Conservation (phyloP, 2,888 invertebrate species). For the Tortricodes alternella region DNA sequence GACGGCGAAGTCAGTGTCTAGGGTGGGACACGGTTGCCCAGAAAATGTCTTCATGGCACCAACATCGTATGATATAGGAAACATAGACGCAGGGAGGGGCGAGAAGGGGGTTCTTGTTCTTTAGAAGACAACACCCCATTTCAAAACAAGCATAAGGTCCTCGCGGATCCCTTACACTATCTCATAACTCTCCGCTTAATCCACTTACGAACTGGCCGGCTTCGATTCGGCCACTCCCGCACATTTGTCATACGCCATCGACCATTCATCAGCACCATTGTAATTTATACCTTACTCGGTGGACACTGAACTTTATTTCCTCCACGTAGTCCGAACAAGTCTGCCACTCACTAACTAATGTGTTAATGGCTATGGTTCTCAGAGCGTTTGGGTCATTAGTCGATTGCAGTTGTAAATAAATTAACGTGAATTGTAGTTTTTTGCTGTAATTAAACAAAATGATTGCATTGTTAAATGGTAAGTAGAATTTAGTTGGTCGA, state of each 20-base stretch:
- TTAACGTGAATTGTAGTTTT: constrained; percentile 54
- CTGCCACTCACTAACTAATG: constrained; percentile 42
- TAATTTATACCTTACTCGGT: constrained; percentile 61
- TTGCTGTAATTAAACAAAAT: constrained; percentile 15
- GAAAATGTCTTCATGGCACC: no score
- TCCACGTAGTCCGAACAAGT: neutral
- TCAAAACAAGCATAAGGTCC: neutral
- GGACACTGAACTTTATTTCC: neutral
- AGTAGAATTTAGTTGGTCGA: neutral
- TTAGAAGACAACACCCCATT: no score
- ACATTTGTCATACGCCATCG: constrained; percentile 66
- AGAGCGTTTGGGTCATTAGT: constrained; percentile 53
- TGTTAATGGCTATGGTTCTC: constrained; percentile 49
- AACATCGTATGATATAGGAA: no score
- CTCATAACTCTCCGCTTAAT: constrained; percentile 7
- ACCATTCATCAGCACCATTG: constrained; percentile 60
- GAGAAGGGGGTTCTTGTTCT: no score
- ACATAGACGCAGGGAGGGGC: no score
- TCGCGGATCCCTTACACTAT: neutral
- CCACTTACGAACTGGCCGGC: constrained; percentile 30
- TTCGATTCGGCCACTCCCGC: constrained; percentile 63
- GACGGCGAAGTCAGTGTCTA: no score
- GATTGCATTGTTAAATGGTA: neutral
- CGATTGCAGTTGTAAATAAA: constrained; percentile 58
- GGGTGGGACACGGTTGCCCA: no score